These are phyloP conservation scores for Trypoxylus dichotomus DNA, from an alignment of 1,140 invertebrate species.

Conservation along the genomic window DNA sequence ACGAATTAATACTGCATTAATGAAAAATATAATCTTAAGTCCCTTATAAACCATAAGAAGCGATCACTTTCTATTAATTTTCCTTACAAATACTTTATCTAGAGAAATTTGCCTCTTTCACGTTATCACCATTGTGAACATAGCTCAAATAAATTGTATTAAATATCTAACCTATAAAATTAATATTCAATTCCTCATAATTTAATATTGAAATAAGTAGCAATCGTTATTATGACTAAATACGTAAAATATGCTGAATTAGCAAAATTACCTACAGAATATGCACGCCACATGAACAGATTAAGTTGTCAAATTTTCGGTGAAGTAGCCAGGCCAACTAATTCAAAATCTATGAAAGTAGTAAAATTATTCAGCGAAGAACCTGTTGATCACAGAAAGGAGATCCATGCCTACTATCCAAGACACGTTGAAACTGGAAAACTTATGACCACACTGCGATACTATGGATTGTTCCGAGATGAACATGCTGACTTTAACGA, in stretches of 20 bases:
- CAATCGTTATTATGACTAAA: constrained; percentile 47
- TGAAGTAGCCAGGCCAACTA: constrained; percentile 78
- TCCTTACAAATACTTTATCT: no score
- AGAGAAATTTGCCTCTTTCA: no score
- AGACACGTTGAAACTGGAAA: constrained; percentile 73
- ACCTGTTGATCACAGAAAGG: constrained; percentile 73
- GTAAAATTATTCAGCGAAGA: constrained; percentile 76
- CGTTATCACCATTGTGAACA: no score
- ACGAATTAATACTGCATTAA: no score
- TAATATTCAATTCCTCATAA: not conserved
- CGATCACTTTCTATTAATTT: no score
- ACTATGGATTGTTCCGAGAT: constrained; percentile 82
- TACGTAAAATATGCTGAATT: constrained; percentile 70
- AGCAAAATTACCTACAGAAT: constrained; percentile 70
- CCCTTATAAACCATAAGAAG: no score
- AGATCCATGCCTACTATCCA: constrained; percentile 85
- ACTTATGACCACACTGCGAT: constrained; percentile 70
- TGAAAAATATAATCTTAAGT: no score
- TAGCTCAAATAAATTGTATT: not conserved
- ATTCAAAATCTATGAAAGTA: constrained; percentile 77
- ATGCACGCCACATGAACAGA: constrained; percentile 82
- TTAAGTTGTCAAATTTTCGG: constrained; percentile 89
- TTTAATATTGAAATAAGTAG: not conserved
- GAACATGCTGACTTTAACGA: constrained; percentile 92
- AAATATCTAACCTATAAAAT: not conserved